Conservation (phyloP, 1,140 invertebrate genomes). For the Drosophila cardini region DNA sequence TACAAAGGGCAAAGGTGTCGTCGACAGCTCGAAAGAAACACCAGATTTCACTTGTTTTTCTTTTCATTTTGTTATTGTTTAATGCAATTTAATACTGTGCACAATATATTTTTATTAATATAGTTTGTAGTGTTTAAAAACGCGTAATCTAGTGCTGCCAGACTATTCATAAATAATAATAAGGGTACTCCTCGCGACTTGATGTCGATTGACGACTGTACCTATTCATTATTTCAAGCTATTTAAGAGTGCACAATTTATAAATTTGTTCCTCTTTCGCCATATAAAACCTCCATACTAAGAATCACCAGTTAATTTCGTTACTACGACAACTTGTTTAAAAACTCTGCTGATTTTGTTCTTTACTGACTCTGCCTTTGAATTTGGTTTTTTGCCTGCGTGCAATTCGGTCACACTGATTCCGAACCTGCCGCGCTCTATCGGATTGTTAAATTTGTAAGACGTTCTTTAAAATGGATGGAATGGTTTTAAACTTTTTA, state of each 20-base stretch:
- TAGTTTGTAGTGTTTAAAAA: slow-evolving; percentile 31
- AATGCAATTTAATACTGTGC: slow-evolving; percentile 29
- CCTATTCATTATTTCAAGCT: too few relatives aligned
- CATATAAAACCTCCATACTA: too few relatives aligned
- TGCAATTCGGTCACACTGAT: slow-evolving; percentile 29
- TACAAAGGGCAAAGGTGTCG: slow-evolving; percentile 67
- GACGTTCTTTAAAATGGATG: slow-evolving; percentile 29
- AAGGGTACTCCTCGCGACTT: not conserved
- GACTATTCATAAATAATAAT: not conserved
- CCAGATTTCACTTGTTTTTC: slow-evolving; percentile 72
- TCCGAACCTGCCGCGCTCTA: slow-evolving; percentile 13
- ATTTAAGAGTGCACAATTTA: too few relatives aligned
- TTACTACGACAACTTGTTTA: too few relatives aligned
- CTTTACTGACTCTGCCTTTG: too few relatives aligned
- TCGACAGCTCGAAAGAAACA: slow-evolving; percentile 68
- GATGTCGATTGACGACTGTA: too few relatives aligned
- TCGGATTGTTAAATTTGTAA: slow-evolving; percentile 17
- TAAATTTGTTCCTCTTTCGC: too few relatives aligned
- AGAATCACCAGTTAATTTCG: too few relatives aligned
- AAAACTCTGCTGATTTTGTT: too few relatives aligned
- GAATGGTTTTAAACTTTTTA: slow-evolving; percentile 18
- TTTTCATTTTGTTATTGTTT: slow-evolving; percentile 59
- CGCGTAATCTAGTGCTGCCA: slow-evolving; percentile 3
- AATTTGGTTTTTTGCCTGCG: not conserved
- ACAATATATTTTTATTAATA: slow-evolving; percentile 37